Evolutionary conservation across 2,888 invertebrate species (phyloP).

Genomic region (Stenolophus ochropezus): DNA sequence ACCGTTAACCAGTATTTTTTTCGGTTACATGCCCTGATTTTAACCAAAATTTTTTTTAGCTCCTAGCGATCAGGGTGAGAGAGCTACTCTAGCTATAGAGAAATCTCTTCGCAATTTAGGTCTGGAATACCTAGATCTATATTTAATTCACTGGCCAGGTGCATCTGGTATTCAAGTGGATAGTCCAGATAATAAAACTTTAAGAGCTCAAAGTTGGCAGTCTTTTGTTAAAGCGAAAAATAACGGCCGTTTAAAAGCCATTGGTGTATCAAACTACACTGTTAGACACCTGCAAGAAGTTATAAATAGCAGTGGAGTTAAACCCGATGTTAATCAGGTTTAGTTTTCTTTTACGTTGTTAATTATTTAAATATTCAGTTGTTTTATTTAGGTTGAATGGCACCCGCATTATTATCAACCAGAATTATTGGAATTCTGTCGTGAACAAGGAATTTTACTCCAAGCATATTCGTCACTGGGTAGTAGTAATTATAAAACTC

Average conservation of each 20-base stretch:
- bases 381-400: conserved; percentile 80
- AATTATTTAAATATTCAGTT: too few relatives aligned
- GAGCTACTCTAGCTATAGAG: conserved; percentile 74
- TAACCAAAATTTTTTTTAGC: too few relatives aligned
- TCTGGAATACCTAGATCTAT: conserved; percentile 84
- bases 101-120: conserved; percentile 80
- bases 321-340: conserved; percentile 87
- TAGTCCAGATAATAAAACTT: conserved; percentile 75
- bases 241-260: conserved; percentile 78
- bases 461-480: conserved; percentile 90
- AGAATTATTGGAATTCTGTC: conserved; percentile 80
- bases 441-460: conserved; percentile 79
- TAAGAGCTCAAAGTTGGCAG: conserved; percentile 82
- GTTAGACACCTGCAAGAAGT: conserved; percentile 81
- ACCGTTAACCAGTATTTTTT: too few relatives aligned
- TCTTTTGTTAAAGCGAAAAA: conserved; percentile 79
- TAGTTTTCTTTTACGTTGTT: not conserved
- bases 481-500: conserved; percentile 73
- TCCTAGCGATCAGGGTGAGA: conserved; percentile 77
- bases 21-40: too few relatives aligned
- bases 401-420: conserved; percentile 84
- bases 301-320: conserved; percentile 73
- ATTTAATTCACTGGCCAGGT: conserved; percentile 90
- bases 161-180: conserved; percentile 75
- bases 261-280: conserved; percentile 90